Evolutionary conservation across 2,888 invertebrate species (phyloP).

Genomic region (Dryomyza anilis): DNA sequence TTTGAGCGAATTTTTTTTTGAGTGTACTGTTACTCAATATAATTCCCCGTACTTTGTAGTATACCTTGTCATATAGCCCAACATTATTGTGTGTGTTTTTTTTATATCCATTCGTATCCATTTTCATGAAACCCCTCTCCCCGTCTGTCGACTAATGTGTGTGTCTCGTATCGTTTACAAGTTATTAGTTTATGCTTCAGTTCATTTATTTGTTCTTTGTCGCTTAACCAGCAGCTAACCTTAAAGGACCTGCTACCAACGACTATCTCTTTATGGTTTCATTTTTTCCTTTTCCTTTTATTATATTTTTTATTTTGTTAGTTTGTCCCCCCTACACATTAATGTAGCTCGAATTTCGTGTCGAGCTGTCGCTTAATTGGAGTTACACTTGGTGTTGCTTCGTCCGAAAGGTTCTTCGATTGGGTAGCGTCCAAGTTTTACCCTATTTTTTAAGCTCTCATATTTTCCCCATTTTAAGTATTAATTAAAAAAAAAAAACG

Average conservation of each 20-base stretch:
- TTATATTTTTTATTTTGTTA: conserved; percentile 7
- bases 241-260: conserved; percentile 7
- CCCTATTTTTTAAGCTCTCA: not conserved
- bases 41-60: not conserved
- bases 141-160: not conserved
- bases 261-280: no score
- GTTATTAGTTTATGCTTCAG: conserved; percentile 29
- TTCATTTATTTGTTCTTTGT: conserved; percentile 5
- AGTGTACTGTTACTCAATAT: no score
- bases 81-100: not conserved
- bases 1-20: no score
- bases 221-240: not conserved
- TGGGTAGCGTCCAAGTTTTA: not conserved
- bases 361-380: not conserved
- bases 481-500: not conserved
- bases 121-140: not conserved
- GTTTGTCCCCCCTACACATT: not conserved
- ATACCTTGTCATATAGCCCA: not conserved
- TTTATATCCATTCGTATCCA: not conserved
- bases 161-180: conserved; percentile 26
- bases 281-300: not conserved
- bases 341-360: conserved; percentile 3
- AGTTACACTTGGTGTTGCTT: not conserved
- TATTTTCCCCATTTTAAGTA: not conserved
- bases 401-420: not conserved